Evolutionary conservation across 1,140 invertebrate genomes (phyloP), one percentile per base, ranked within the genome.

Genomic region (Melitaea cinxia): DNA sequence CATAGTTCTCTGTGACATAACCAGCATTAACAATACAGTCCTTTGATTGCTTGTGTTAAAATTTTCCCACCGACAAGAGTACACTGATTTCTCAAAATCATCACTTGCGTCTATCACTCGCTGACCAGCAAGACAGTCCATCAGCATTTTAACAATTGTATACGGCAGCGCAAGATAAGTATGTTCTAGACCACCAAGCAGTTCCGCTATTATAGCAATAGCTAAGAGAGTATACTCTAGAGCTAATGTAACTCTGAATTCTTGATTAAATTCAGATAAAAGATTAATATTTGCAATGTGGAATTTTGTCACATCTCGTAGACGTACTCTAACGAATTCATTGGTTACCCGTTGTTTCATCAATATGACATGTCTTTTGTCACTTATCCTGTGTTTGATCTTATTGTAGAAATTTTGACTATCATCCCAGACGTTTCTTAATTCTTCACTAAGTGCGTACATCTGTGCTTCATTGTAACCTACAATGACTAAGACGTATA

Each of bases 91-190:
- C 17, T 77, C 70, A 21, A 85, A 80, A 0, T 47, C 35, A 0
- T 59, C 17, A 45, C 74, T 73, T 0, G 83, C 78, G 59, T 85
- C 80, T 21, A 81, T 75, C 12, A 85, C 21, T 15, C 73, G 73
- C 58, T 88, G 85, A 0, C 83, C 83, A 21, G 65, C 53, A n/a
- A 74, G 66, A 35, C 82, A 85, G 19, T 83, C 78, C 59, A 83
- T 75, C 2, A 59, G 62, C 0, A 84, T 55, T 39, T 78, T 75
- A 0, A 77, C 58, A 5, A 85, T 57, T 2, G 75, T 69, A 54
- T 75, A 85, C 0, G 83, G 82, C 7, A 84, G 5, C 21, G 83
- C 49, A 1, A 85, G 17, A 39, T 73, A 80, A 4, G 80, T 84
- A n/a, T 76, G 80, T 7, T 81, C 73, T 39, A 85, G 54, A 4